Percentiles rank a stretch among this genome's conserved stretches.
phyloP scores from a whole-genome alignment of 2,888 invertebrate genomes.

The Heterodera filipjevi region DNA sequence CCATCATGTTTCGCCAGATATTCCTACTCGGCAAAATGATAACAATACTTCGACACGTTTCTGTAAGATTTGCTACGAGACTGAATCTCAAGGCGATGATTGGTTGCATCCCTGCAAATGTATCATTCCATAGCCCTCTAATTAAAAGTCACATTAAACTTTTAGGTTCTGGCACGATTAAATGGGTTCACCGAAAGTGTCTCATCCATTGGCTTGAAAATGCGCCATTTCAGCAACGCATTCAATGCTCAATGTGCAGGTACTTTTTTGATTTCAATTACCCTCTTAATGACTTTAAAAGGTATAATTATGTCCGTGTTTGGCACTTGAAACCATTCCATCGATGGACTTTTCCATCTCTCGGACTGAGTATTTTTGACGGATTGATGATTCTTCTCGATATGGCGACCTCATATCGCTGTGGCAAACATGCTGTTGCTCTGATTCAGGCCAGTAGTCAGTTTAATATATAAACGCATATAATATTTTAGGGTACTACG shows the following conservation, averaged over 20 bases:
- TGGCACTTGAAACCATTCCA: background rate
- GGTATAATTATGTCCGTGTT: background rate
- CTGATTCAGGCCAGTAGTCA: conserved; percentile 3
- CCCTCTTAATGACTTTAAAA: background rate
- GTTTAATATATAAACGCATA: too few species aligned
- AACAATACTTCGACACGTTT: background rate
- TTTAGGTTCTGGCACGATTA: conserved; percentile 10
- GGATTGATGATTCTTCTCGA: conserved; percentile 3
- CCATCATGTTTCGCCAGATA: background rate
- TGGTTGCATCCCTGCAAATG: conserved; percentile 21
- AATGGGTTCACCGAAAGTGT: conserved; percentile 3
- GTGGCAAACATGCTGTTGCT: background rate
- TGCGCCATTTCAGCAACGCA: conserved; percentile 1
- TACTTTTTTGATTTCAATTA: background rate
- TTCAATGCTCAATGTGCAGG: conserved; percentile 19
- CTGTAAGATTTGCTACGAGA: conserved; percentile 8
- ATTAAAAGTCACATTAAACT: too few species aligned
- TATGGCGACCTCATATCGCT: background rate
- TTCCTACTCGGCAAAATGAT: background rate
- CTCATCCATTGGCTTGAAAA: conserved; percentile 14
- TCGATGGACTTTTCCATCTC: background rate
- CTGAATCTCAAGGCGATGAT: background rate
- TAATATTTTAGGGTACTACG: background rate
- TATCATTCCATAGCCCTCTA: background rate
- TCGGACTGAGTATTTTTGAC: background rate